Base-by-base conservation (phyloP, 2,888 invertebrate genomes). In the Leptarthrus brevirostris region DNA sequence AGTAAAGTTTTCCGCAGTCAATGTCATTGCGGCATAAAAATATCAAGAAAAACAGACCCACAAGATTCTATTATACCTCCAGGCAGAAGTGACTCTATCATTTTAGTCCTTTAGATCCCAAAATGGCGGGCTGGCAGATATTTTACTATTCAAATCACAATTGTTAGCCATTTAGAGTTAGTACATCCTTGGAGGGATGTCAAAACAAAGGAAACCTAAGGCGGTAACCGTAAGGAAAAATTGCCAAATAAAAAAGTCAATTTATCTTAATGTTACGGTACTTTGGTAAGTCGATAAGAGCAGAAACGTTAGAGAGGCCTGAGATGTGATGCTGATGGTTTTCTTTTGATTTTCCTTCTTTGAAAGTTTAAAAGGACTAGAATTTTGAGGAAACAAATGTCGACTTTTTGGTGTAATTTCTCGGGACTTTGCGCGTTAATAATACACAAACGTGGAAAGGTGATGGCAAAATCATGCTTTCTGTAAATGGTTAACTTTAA, bases 241-340 rank as follows among this genome's bases (percentile, higher is more conserved):
- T 72, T 47, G 58, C 58, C 30, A 58, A 58, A 72, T 49, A 36
- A 49, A 72, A 72, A 49, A 72, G 58, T 72, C 72, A 61, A 72
- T 72, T 72, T 72, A 72, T 72, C 72, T 72, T 72, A 72, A 72
- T 72, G 58, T 61, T 58, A 72, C 58, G 49, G 72, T 72, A 72
- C 72, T 72, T 72, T 72, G 18, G 49, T 34, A 34, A 58, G 52
- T 72, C 61, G 72, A 72, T 72, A 72, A 72, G 72, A 72, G 24
- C 47, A 20, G 64, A 66, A 47, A 47, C 24, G 64, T 24, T 47
- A 66, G 22, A 47, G 24, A 44, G 44, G 64, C 26, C 47, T 24
- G 8, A 14, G 64, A 44, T 66, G 47, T 24, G 16, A 47, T 47
- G n/a, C 40, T 44, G 36, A 40, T 24, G 61, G 18, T 47, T 44